Evolutionary conservation across 2,797 vertebrate species (phyloP).

Genomic region (Neostethus bicornis): DNA sequence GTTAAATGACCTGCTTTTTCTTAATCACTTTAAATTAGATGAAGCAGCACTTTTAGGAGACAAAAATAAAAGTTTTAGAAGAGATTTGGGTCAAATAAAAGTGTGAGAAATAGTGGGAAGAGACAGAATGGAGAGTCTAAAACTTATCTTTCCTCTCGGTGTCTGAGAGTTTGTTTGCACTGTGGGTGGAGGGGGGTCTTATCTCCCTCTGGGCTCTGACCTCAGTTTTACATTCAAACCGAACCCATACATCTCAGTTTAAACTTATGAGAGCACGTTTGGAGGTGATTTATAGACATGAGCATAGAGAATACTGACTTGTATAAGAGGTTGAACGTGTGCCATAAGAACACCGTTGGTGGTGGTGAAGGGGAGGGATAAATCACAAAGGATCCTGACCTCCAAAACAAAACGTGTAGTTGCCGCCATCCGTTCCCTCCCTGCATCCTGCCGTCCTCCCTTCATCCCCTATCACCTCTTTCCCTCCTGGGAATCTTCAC

Average conservation of each 20-base stretch:
- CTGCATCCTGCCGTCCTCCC: slow-evolving; percentile 48
- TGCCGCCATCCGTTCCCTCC: slow-evolving; percentile 61
- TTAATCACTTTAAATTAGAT: slow-evolving; percentile 28
- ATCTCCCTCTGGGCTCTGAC: slow-evolving; percentile 58
- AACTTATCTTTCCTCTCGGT: slow-evolving; percentile 23
- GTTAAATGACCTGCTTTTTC: slow-evolving; percentile 46
- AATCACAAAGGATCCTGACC: slow-evolving; percentile 64
- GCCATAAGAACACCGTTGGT: slow-evolving; percentile 27
- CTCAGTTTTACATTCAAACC: slow-evolving; percentile 50
- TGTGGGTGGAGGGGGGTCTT: slow-evolving; percentile 6
- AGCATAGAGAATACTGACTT: slow-evolving; percentile 7
- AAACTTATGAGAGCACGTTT: slow-evolving; percentile 37
- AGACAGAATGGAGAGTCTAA: slow-evolving; percentile 35
- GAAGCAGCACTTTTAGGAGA: slow-evolving; percentile 37
- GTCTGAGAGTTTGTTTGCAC: too few species aligned
- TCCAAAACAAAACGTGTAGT: slow-evolving; percentile 70
- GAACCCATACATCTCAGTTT: slow-evolving; percentile 21
- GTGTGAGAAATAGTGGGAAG: slow-evolving; percentile 9
- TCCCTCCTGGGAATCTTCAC: slow-evolving; percentile 60
- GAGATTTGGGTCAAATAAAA: slow-evolving; percentile 12
- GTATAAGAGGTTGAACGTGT: slow-evolving; percentile 8
- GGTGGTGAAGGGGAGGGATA: slow-evolving; percentile 27
- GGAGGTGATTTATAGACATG: slow-evolving; percentile 23
- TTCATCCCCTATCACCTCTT: slow-evolving; percentile 38
- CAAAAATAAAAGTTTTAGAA: slow-evolving; percentile 5